phyloP scores from a whole-genome alignment of 2,113 vertebrate species.

The Syngnathus scovelli region DNA sequence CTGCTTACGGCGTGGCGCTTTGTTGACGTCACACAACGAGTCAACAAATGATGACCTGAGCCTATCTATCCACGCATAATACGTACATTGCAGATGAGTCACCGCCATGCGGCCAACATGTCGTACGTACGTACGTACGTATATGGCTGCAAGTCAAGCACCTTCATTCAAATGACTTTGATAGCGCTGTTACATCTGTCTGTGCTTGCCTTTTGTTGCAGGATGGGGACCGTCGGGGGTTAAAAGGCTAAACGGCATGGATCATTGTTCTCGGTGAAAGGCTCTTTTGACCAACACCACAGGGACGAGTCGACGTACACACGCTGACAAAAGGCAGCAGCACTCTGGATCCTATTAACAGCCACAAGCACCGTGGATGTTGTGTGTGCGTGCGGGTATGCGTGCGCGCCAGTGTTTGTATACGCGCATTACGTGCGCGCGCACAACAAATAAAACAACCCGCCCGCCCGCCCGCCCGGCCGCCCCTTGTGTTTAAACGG shows the following conservation, averaged over 20 bases:
- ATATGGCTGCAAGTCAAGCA: slow-evolving; percentile 15
- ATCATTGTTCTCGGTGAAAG: slow-evolving; percentile 73
- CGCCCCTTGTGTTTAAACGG: slow-evolving; percentile 51
- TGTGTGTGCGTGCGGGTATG: slow-evolving; percentile 18
- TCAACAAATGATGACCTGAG: no score
- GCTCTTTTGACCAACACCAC: slow-evolving; percentile 59
- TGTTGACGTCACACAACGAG: no score
- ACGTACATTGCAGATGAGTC: background rate
- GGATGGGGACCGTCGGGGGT: slow-evolving; percentile 50
- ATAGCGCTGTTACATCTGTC: slow-evolving; percentile 15
- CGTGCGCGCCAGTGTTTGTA: slow-evolving; percentile 8
- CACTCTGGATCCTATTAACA: slow-evolving; percentile 56
- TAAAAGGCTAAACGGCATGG: slow-evolving; percentile 73
- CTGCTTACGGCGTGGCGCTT: no score
- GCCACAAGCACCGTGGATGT: slow-evolving; percentile 14
- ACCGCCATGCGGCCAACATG: background rate
- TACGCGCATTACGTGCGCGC: background rate
- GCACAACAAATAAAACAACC: slow-evolving; percentile 50
- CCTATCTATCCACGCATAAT: background rate
- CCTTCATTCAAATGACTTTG: slow-evolving; percentile 45
- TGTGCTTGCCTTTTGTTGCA: slow-evolving; percentile 39
- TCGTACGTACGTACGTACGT: background rate
- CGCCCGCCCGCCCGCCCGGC: no score
- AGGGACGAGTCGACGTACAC: slow-evolving; percentile 62
- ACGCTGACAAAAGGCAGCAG: slow-evolving; percentile 55